Evolutionary conservation across 2,888 invertebrate genomes (phyloP), one percentile per base, ranked within the genome.

Genomic region (Caenorhabditis becei): DNA sequence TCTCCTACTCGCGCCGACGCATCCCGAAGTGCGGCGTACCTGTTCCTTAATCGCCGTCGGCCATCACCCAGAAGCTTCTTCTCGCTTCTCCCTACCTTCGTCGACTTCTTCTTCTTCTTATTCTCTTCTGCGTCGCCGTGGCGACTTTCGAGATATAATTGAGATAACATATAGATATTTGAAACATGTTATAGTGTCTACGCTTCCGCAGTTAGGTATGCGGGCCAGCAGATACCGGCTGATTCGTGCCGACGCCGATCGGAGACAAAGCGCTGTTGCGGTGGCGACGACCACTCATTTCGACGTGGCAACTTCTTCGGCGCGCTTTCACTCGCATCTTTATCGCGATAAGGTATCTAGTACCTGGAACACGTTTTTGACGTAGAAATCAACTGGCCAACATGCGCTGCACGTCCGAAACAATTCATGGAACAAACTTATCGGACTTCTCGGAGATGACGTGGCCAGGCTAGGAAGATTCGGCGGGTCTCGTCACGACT

Each of bases 41-140:
- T 77, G 75, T 77, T 77, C 75, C 75, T 77, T 72, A 79, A 79
- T 79, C 78, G 78, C 78, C 78, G 78, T 44, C 37, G 72, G 72
- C 78, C 71, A 79, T 79, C 78, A 62, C 63, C 66, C 65, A 53
- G 70, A 58, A 74, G 75, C 58, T 58, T 58, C 69, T 59, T 51
- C 59, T 61, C 49, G 26, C 58, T 66, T 51, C 63, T 51, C 49
- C 32, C 28, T 44, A n/a, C 28, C 66, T 37, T 28, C 4, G 32
- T 32, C 32, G 32, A n/a, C 58, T 24, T 53, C 71, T 49, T 41
- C 59, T 20, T 37, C 70, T 18, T 49, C 37, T 20, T n/a, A n/a
- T n/a, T n/a, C n/a, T 69, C 37, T 26, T 66, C 67, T 44, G 71
- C 32, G 62, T 70, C 70, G 37, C 47, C 44, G 47, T 10, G 59